Evolutionary conservation across 2,888 invertebrate species (phyloP).

Genomic region (Limnephilus auricula): DNA sequence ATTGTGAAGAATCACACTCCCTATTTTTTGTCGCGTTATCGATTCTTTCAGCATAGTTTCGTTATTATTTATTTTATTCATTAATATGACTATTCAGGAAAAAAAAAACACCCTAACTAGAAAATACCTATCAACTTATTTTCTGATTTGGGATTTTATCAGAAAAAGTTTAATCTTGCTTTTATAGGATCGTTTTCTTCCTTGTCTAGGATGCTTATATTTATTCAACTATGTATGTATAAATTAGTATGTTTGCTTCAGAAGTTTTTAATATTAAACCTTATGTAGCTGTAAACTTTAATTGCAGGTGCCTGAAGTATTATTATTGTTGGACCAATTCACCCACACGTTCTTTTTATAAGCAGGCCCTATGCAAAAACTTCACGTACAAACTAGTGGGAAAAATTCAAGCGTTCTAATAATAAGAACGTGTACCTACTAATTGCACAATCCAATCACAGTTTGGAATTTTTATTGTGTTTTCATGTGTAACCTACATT

Average conservation of each 20-base stretch:
- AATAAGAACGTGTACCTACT: background rate
- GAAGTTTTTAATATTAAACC: background rate
- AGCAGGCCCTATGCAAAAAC: slow-evolving; percentile 34
- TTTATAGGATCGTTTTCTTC: background rate
- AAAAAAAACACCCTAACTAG: background rate
- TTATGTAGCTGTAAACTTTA: background rate
- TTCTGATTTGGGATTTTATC: background rate
- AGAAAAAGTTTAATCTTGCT: background rate
- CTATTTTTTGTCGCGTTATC: background rate
- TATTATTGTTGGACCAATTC: background rate
- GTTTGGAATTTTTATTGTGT: slow-evolving; percentile 26
- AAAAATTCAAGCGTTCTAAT: slow-evolving; percentile 21
- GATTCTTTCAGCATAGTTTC: background rate
- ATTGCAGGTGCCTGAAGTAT: too few relatives aligned
- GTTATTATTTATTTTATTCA: background rate
- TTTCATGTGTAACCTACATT: slow-evolving; percentile 16
- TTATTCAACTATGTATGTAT: background rate
- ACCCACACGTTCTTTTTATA: background rate
- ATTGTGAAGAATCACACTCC: background rate
- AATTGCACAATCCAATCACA: slow-evolving; percentile 33
- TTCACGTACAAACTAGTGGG: slow-evolving; percentile 36
- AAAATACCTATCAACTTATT: background rate
- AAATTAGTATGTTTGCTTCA: background rate
- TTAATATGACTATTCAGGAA: background rate
- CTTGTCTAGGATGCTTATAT: background rate